A percentile compares a stretch with the other conserved stretches of the same genome.
These are phyloP conservation scores for Patella ulyssiponensis DNA, from an alignment of 2,888 invertebrate genomes.

Conservation along the genomic window DNA sequence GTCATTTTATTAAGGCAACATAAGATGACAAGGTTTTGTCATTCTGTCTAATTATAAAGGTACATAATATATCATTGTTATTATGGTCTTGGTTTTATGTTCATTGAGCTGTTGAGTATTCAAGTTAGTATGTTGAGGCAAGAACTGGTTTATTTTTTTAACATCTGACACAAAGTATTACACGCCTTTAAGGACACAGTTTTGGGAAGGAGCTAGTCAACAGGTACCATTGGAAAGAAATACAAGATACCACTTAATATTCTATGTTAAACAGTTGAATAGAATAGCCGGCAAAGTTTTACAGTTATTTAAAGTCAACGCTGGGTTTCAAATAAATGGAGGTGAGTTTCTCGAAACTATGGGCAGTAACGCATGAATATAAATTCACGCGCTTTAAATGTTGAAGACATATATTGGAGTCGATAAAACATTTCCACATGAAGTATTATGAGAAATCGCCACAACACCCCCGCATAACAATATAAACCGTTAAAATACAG, in stretches of 20 bases:
- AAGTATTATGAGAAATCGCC: background rate
- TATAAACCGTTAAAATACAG: no score
- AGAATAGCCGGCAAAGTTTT: background rate
- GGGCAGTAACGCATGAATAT: background rate
- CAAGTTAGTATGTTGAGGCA: no score
- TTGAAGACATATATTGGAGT: background rate
- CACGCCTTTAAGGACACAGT: background rate
- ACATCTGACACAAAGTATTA: background rate
- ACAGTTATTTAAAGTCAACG: constrained; percentile 1
- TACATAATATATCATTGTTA: no score
- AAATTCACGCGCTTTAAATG: no score
- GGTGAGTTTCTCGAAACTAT: background rate
- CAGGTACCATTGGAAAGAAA: constrained; percentile 8
- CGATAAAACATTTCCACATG: background rate
- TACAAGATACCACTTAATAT: constrained; percentile 11
- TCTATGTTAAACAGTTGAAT: constrained; percentile 11
- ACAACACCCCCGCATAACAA: no score
- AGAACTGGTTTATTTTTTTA: no score
- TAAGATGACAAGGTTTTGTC: no score
- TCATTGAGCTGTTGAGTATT: background rate
- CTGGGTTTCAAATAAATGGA: background rate
- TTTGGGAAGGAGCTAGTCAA: constrained; percentile 15
- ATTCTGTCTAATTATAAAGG: no score
- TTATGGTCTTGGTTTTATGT: background rate
- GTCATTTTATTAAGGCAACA: background rate